Evolutionary conservation across 1,140 invertebrate genomes (phyloP), one percentile per base, ranked within the genome.

Genomic region (Acyrthosiphon pisum): DNA sequence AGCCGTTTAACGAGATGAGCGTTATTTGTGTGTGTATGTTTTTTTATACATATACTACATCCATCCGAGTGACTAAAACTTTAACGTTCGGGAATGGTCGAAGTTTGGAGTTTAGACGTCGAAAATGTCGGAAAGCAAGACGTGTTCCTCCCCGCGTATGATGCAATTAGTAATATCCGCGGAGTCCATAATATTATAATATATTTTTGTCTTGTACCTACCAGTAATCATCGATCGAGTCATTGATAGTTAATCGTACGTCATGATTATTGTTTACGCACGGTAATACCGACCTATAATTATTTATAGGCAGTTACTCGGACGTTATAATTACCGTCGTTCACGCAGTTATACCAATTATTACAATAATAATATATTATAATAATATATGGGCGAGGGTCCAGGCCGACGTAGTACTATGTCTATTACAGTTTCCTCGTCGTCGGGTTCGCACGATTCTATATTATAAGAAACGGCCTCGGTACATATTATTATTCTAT

Each of bases 51-150:
- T 68, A n/a, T 68, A 56, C 23, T 60, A 76, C 1, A 76, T n/a
- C 60, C 60, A n/a, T 76, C 60, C 60, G n/a, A 76, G 60, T 76
- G 60, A 76, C 60, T 76, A 35, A 76, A 76, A 76, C 60, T 76
- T 76, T 76, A 30, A 6, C 30, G 14, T n/a, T 68, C 14, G 37
- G 20, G 41, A 26, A 11, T 3, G 2, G 41, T 26, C 22, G 23
- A 76, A 76, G 60, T 76, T 76, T 76, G 2, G 60, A 18, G n/a
- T 35, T 76, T 68, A 41, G 37, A 84, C 81, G 20, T 41, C 7
- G 22, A 84, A 44, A 84, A 84, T 3, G 88, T 8, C 88, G 88
- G 37, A 50, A 90, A 90, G 35, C 53, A 41, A 90, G 35, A 90
- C 53, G 6, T 50, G 37, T 44, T 44, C 41, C 23, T 84, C 41